Evolutionary conservation across 2,113 vertebrate genomes (phyloP).

Genomic region (Paratilapia polleni): DNA sequence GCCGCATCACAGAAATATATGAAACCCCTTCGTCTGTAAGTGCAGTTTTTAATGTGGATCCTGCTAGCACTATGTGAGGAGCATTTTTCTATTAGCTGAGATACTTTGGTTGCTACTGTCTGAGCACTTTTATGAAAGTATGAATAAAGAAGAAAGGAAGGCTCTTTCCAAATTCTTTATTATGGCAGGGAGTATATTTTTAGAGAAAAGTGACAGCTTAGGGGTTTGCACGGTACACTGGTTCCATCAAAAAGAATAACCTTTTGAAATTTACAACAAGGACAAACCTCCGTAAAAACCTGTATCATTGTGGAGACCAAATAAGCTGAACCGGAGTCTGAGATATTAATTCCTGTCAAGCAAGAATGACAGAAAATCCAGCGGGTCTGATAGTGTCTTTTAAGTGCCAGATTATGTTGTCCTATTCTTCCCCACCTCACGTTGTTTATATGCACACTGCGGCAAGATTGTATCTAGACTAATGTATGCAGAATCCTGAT

Average conservation of each 20-base stretch:
- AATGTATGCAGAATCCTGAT: slow-evolving; percentile 66
- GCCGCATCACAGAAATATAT: not conserved
- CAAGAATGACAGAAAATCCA: slow-evolving; percentile 29
- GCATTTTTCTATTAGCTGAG: slow-evolving; percentile 21
- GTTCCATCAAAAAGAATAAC: slow-evolving; percentile 58
- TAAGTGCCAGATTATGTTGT: slow-evolving; percentile 52
- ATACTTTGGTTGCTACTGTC: slow-evolving; percentile 1
- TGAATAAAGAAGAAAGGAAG: slow-evolving; percentile 40
- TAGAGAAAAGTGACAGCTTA: slow-evolving; percentile 41
- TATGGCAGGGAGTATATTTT: slow-evolving; percentile 52
- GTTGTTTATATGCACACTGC: slow-evolving; percentile 59
- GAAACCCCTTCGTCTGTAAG: not conserved
- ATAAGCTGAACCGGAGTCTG: slow-evolving; percentile 3
- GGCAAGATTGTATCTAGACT: slow-evolving; percentile 65
- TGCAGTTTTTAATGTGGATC: slow-evolving; percentile 20
- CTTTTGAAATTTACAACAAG: slow-evolving; percentile 51
- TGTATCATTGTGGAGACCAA: slow-evolving; percentile 13
- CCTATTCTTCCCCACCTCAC: slow-evolving; percentile 38
- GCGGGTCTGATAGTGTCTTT: slow-evolving; percentile 38
- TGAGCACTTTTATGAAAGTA: slow-evolving; percentile 34
- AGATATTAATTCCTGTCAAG: slow-evolving; percentile 40
- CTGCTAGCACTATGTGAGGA: not conserved
- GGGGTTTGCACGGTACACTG: slow-evolving; percentile 53
- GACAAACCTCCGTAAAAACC: slow-evolving; percentile 34
- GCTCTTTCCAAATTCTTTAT: slow-evolving; percentile 22